Conservation (phyloP, 1,140 invertebrate genomes). For the Arion vulgaris region DNA sequence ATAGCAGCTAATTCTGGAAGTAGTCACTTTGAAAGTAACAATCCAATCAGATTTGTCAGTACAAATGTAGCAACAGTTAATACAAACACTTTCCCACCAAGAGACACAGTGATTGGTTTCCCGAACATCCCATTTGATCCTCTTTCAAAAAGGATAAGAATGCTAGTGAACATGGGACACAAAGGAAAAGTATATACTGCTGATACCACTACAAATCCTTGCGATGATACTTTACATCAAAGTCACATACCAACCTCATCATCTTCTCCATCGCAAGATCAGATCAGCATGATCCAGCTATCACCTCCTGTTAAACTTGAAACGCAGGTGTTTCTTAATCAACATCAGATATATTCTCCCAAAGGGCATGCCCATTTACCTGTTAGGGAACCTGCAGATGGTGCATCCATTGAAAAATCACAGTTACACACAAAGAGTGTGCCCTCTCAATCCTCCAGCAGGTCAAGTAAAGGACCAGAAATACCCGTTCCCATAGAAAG, state of each 20-base stretch:
- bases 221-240: background rate
- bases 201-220: background rate
- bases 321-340: background rate
- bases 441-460: background rate
- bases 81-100: background rate
- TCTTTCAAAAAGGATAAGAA: background rate
- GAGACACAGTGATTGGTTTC: background rate
- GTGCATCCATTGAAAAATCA: background rate
- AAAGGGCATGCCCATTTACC: background rate
- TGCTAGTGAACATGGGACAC: background rate
- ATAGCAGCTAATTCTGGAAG: background rate
- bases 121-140: background rate
- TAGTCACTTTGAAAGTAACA: background rate
- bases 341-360: background rate
- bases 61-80: background rate
- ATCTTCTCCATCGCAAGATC: background rate
- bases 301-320: background rate
- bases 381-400: background rate
- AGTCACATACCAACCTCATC: background rate
- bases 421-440: background rate
- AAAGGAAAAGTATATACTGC: background rate
- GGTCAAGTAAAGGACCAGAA: background rate
- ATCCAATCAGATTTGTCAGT: background rate
- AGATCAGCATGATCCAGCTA: background rate
- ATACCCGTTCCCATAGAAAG: background rate